phyloP scores from a whole-genome alignment of 2,113 vertebrate genomes.

The Lagopus muta region DNA sequence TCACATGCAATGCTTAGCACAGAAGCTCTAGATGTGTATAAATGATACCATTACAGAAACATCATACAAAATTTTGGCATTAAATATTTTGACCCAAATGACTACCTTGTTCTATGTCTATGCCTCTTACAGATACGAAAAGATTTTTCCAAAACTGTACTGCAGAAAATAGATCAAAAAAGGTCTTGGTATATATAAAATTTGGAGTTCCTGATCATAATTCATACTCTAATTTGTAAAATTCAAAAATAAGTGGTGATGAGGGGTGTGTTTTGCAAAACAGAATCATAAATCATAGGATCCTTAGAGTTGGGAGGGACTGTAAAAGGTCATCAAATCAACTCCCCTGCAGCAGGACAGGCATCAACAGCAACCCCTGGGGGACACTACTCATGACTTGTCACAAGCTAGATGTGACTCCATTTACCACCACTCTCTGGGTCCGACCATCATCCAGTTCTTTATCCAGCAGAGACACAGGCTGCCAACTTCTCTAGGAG shows the following conservation, averaged over 20 bases:
- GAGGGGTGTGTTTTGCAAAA: neutral
- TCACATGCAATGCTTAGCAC: neutral
- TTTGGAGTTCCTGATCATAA: neutral
- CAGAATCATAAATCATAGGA: no score
- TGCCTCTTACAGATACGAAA: neutral
- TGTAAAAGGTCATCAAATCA: no score
- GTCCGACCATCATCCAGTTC: no score
- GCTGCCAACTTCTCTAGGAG: no score
- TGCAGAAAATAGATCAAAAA: neutral
- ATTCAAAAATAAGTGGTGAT: neutral
- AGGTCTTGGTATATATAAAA: accelerated
- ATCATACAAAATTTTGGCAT: neutral
- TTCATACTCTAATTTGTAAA: neutral
- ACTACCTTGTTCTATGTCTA: neutral
- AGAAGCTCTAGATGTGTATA: neutral
- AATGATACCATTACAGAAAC: neutral
- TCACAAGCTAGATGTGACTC: no score
- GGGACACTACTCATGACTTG: no score
- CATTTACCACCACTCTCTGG: no score
- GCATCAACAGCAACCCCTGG: no score
- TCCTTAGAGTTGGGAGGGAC: no score
- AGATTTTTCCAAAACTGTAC: neutral
- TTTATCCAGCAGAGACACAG: no score
- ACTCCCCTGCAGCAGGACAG: no score
- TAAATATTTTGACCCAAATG: neutral